Conservation (phyloP, 1,140 invertebrate species). For the Platyura marginata region DNA sequence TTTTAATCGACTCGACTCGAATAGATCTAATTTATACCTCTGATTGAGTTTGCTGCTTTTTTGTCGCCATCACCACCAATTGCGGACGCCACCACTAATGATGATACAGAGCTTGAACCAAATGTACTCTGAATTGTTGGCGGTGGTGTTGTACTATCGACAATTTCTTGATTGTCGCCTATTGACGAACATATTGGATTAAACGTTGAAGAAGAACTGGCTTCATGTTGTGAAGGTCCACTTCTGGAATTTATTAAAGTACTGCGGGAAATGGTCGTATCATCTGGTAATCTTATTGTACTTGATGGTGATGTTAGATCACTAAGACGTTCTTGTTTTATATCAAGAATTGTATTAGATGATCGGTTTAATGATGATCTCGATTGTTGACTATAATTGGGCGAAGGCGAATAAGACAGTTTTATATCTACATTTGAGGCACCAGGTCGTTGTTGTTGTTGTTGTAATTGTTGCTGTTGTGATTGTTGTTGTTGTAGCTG, state of each 20-base stretch:
- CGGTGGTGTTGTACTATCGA: slow-evolving; percentile 6
- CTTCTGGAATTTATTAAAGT: neutral
- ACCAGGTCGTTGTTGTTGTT: neutral
- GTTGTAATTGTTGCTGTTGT: neutral
- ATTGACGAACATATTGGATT: neutral
- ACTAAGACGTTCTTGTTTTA: neutral
- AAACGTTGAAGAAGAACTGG: neutral
- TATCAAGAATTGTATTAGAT: neutral
- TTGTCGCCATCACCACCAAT: slow-evolving; percentile 26
- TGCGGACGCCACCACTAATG: slow-evolving; percentile 1
- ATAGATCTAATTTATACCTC: slow-evolving; percentile 29
- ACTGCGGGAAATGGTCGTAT: slow-evolving; percentile 3
- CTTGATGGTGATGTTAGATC: slow-evolving; percentile 1
- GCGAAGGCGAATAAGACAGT: neutral
- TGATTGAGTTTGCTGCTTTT: slow-evolving; percentile 38
- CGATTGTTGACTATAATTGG: neutral
- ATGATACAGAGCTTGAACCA: neutral
- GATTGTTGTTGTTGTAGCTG: neutral
- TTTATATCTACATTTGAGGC: neutral
- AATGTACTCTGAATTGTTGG: slow-evolving; percentile 2
- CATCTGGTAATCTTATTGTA: neutral
- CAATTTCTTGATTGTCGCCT: slow-evolving; percentile 5
- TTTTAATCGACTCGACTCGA: too few relatives aligned
- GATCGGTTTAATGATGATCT: neutral
- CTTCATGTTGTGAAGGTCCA: neutral